Evolutionary conservation across 2,797 vertebrate species (phyloP).

Genomic region (Chelonia mydas): DNA sequence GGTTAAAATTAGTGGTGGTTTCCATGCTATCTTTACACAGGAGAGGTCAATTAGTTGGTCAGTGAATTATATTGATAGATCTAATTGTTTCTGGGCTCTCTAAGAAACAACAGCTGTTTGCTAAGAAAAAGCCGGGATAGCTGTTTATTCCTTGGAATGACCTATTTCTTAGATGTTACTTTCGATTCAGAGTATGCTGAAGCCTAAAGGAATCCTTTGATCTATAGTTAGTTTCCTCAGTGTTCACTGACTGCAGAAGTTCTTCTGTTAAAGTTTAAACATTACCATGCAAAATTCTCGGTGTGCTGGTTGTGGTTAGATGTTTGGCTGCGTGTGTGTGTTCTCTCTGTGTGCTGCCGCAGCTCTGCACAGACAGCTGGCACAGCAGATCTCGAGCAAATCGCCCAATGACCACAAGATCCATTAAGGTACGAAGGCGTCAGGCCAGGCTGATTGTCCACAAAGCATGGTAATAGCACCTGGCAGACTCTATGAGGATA

Average conservation of each 20-base stretch:
- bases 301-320: slow-evolving; percentile 11
- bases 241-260: slow-evolving; percentile 63
- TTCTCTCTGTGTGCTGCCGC: too few relatives aligned
- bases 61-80: not conserved
- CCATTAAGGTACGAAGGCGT: too few relatives aligned
- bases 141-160: slow-evolving; percentile 12
- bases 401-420: too few relatives aligned
- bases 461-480: too few relatives aligned
- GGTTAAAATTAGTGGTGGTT: not conserved
- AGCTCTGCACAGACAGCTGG: too few relatives aligned
- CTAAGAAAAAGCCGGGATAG: not conserved
- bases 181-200: not conserved
- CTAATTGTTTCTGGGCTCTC: slow-evolving; percentile 34
- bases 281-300: slow-evolving; percentile 52
- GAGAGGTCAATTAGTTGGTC: not conserved
- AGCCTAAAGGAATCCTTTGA: slow-evolving; percentile 62
- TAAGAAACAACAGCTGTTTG: not conserved
- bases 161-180: slow-evolving; percentile 45
- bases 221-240: slow-evolving; percentile 31
- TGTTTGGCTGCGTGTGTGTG: too few relatives aligned
- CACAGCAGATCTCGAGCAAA: too few relatives aligned
- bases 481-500: too few relatives aligned
- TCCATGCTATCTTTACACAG: not conserved
- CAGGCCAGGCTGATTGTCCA: too few relatives aligned
- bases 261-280: slow-evolving; percentile 67